A percentile compares a stretch with the other conserved stretches of the same genome.
phyloP scores from a whole-genome alignment of 92 coral and sea anemone genomes.

The Epizoanthus rinbou region DNA sequence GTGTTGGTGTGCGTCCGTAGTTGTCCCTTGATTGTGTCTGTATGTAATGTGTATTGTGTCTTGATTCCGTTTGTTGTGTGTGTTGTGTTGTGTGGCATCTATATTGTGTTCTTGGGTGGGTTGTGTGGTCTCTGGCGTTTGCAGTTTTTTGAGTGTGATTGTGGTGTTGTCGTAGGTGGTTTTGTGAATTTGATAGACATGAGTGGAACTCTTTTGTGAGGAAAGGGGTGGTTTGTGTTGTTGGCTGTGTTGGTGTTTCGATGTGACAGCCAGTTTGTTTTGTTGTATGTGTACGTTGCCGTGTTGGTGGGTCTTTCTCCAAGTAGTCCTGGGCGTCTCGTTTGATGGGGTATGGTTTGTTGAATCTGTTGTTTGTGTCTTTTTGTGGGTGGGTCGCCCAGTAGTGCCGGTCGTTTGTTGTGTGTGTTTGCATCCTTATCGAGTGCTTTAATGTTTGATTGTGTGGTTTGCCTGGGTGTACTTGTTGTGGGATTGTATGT shows the following conservation, averaged over 20 bases:
- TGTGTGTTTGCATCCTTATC: neutral
- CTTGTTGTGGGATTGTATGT: neutral
- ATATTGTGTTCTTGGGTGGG: conserved; percentile 14
- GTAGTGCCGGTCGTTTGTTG: conserved; percentile 9
- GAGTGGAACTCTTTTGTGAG: neutral
- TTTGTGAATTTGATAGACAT: neutral
- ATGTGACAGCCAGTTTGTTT: neutral
- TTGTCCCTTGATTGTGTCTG: neutral
- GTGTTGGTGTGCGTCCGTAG: neutral
- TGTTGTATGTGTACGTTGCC: neutral
- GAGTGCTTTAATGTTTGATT: neutral
- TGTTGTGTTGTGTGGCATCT: neutral
- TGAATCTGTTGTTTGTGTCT: conserved; percentile 4
- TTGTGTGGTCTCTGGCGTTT: conserved; percentile 9
- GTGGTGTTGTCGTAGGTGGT: neutral
- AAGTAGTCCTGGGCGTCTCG: conserved; percentile 2
- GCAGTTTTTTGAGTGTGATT: conserved; percentile 3
- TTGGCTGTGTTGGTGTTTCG: neutral
- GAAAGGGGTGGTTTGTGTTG: neutral
- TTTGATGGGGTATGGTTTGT: neutral
- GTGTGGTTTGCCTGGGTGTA: neutral
- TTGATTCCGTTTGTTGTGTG: neutral
- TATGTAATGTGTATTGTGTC: neutral
- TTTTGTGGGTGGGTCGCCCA: conserved; percentile 8
- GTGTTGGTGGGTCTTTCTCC: neutral